Percentiles rank a stretch among this genome's conserved stretches.
These are phyloP conservation scores for Raja brachyura DNA, from an alignment of 2,113 vertebrate species.

Conservation along the genomic window DNA sequence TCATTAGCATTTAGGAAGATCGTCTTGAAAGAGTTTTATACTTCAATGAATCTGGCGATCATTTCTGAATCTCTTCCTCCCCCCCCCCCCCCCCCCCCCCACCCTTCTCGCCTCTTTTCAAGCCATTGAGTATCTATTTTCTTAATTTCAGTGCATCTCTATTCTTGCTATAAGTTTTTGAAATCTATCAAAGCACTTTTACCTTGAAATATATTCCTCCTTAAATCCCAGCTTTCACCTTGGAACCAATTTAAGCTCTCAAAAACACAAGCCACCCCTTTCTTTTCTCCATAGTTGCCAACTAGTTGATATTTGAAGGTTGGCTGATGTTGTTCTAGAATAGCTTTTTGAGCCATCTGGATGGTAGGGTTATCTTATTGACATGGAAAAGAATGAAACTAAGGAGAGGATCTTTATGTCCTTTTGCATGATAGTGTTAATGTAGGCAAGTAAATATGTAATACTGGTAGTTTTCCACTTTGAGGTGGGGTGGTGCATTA, in stretches of 20 bases:
- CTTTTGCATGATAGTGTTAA: not conserved
- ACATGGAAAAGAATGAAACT: not conserved
- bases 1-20: not conserved
- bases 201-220: too few relatives aligned
- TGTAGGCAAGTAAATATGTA: not conserved
- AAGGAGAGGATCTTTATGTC: not conserved
- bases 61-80: not conserved
- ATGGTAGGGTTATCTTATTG: not conserved
- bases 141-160: not conserved
- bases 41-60: not conserved
- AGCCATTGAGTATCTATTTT: not conserved
- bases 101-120: not conserved
- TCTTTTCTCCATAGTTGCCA: not conserved
- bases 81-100: too few relatives aligned
- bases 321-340: too few relatives aligned
- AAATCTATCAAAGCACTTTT: not conserved
- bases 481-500: not conserved
- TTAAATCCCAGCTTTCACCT: not conserved
- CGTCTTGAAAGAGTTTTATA: not conserved
- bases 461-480: not conserved
- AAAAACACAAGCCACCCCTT: too few relatives aligned
- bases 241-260: not conserved
- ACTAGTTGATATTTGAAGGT: not conserved
- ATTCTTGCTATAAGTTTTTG: not conserved
- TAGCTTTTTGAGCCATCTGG: not conserved